phyloP scores from a whole-genome alignment of 1,140 invertebrate genomes.

The Bombus breviceps region DNA sequence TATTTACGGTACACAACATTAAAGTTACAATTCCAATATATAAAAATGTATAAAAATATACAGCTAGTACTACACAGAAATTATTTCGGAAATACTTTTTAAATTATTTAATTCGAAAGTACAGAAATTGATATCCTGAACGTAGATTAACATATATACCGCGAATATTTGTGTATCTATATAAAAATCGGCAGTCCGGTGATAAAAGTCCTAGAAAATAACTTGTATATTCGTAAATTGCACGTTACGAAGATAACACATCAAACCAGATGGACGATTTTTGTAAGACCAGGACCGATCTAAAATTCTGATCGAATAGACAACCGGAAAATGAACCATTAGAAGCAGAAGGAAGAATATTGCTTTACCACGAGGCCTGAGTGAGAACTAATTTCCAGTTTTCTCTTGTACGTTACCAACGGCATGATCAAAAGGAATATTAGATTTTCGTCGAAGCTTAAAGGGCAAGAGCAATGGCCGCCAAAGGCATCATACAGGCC shows the following conservation, averaged over 20 bases:
- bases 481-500: conserved; percentile 42
- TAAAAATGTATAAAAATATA: too few species aligned
- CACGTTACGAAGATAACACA: not conserved
- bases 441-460: conserved; percentile 61
- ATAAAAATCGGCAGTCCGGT: too few species aligned
- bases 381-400: conserved; percentile 53
- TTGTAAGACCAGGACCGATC: not conserved
- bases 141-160: too few species aligned
- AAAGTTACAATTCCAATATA: too few species aligned
- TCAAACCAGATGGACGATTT: not conserved
- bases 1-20: too few species aligned
- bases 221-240: too few species aligned
- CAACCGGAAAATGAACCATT: not conserved
- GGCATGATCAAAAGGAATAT: conserved; percentile 70
- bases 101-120: too few species aligned
- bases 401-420: conserved; percentile 19
- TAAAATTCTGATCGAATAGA: not conserved
- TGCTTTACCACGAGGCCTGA: not conserved
- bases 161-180: too few species aligned
- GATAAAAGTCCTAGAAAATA: too few species aligned
- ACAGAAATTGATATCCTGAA: too few species aligned
- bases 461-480: conserved; percentile 63
- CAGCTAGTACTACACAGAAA: too few species aligned
- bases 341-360: not conserved
- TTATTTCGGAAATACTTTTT: too few species aligned